phyloP scores from a whole-genome alignment of 2,888 invertebrate species.

The Aphodius granarius region DNA sequence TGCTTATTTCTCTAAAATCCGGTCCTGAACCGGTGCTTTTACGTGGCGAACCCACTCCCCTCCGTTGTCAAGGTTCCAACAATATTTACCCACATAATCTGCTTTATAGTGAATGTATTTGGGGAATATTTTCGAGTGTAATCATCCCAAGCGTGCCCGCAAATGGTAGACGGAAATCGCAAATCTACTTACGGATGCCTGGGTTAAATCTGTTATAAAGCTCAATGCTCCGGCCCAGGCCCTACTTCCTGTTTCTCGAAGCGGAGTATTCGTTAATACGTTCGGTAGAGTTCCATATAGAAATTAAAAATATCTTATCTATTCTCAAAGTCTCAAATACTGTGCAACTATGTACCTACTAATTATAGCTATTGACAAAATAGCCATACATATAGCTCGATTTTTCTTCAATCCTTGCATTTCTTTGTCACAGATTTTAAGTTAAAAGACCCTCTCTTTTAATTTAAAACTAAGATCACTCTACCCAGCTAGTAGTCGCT shows the following conservation, averaged over 20 bases:
- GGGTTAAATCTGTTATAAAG: not conserved
- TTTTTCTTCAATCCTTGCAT: too few species aligned
- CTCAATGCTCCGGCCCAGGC: not conserved
- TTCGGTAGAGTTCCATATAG: not conserved
- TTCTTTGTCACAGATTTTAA: too few species aligned
- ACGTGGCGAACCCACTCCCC: not conserved
- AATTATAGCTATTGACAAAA: too few species aligned
- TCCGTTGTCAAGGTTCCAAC: not conserved
- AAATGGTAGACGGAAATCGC: not conserved
- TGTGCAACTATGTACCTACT: too few species aligned
- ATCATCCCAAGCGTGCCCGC: not conserved
- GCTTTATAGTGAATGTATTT: not conserved
- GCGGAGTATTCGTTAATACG: not conserved
- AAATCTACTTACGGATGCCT: not conserved
- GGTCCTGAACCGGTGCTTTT: not conserved
- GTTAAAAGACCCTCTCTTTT: too few species aligned
- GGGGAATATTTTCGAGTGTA: not conserved
- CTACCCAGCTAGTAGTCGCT: not conserved
- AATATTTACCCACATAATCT: not conserved
- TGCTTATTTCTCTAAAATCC: too few species aligned
- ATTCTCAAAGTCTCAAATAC: too few species aligned
- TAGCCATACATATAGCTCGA: too few species aligned
- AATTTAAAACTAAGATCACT: too few species aligned
- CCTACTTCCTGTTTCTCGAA: not conserved
- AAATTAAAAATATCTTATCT: not conserved